phyloP scores from a whole-genome alignment of 1,140 invertebrate species.

The Aphelinus certus region DNA sequence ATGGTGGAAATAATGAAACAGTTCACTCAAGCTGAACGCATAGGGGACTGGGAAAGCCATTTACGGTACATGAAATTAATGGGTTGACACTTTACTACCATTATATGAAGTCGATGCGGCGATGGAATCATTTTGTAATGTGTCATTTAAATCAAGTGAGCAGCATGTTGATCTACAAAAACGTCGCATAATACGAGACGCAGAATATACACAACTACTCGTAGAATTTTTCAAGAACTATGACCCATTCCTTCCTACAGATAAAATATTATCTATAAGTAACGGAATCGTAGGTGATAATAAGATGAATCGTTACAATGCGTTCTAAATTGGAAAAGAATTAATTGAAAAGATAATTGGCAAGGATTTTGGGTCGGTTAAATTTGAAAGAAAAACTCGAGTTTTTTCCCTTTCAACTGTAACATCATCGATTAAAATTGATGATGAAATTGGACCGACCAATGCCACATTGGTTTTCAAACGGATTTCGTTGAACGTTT shows the following conservation, averaged over 20 bases:
- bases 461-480: conserved; percentile 45
- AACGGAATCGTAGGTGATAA: background rate
- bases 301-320: background rate
- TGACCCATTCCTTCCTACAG: background rate
- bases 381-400: conserved; percentile 11
- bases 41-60: conserved; percentile 51
- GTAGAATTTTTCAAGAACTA: background rate
- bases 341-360: background rate
- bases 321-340: background rate
- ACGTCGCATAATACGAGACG: background rate
- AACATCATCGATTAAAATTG: background rate
- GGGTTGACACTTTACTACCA: conserved; percentile 9
- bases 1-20: conserved; percentile 45
- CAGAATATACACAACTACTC: background rate
- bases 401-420: background rate
- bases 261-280: background rate
- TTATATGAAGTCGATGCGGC: background rate
- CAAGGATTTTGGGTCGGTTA: background rate
- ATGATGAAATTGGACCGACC: background rate
- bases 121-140: background rate
- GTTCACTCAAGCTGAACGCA: conserved; percentile 52
- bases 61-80: conserved; percentile 50
- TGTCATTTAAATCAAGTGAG: background rate
- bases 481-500: conserved; percentile 47
- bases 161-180: background rate